A percentile compares a stretch with the other conserved stretches of the same genome.
Conservation (phyloP, 2,888 invertebrate species). For the Dyspetes luteomarginatus region DNA sequence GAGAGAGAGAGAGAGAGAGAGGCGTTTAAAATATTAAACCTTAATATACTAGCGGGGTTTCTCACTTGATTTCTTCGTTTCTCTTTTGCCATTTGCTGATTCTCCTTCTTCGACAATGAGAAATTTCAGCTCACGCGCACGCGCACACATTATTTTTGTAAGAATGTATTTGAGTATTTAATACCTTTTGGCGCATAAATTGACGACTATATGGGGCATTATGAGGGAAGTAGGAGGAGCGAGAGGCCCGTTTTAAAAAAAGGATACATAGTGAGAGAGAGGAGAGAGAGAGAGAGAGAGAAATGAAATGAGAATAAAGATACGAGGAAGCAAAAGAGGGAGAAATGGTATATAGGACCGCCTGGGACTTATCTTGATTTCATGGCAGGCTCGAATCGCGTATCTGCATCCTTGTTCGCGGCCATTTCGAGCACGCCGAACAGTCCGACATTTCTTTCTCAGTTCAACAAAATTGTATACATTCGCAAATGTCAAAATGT, state of each 20-base stretch:
- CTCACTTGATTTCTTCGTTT: conserved; percentile 46
- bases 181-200: conserved; percentile 82
- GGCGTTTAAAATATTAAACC: conserved; percentile 80
- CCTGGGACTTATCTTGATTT: conserved; percentile 56
- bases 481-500: conserved; percentile 40
- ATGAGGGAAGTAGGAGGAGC: conserved; percentile 73
- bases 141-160: conserved; percentile 61
- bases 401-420: conserved; percentile 11
- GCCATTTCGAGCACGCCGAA: conserved; percentile 34
- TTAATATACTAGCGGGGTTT: conserved; percentile 75
- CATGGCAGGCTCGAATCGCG: conserved; percentile 40
- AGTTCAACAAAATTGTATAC: conserved; percentile 24
- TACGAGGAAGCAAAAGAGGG: conserved; percentile 38
- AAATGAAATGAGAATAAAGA: conserved; percentile 49
- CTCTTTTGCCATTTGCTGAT: conserved; percentile 52
- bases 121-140: conserved; percentile 54
- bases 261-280: conserved; percentile 41
- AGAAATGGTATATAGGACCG: conserved; percentile 62
- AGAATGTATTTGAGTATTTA: conserved; percentile 77
- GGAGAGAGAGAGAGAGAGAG: conserved; percentile 4
- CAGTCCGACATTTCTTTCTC: conserved; percentile 37
- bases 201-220: conserved; percentile 82
- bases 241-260: conserved; percentile 55
- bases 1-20: no score
- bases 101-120: conserved; percentile 50